Base-by-base conservation (phyloP, 2,113 vertebrate genomes). In the Chlamydotis undulata region DNA sequence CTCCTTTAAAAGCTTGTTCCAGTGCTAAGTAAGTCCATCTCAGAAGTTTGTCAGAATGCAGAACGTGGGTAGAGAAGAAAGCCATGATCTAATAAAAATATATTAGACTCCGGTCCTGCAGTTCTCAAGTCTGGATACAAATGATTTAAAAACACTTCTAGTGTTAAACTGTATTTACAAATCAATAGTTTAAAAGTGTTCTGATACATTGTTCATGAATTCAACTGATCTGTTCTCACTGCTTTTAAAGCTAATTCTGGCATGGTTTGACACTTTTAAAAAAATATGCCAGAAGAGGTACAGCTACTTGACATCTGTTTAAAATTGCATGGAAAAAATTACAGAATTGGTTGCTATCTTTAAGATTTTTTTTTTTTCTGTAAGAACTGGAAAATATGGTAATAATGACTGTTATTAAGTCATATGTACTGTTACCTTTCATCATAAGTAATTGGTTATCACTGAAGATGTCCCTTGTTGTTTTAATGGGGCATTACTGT, bases 391-490 rank as follows among this genome's bases (percentile, higher is more conserved):
- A 9, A 55, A 31, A 16, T 2, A 6, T 5, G 5, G 14, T 9
- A 7, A 12, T 24, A 3, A 19, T n/a, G 29, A 7, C 35, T 67
- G 4, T 67, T 39, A 4, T 71, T 39, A 84, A 50, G 50, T 57
- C 2, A 0, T 4, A 12, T 33, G 23, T 31, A 17, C 49, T 67
- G 43, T 43, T 39, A 50, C 9, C 37, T 74, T 71, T 60, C 14
- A 4, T 49, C 0, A 0, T 28, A 9, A 18, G 9, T 56, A 49
- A 1, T 4, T 68, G 35, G 12, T 31, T 23, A 0, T 73, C 23
- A 37, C 57, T 57, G 83, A 50, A 41, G 45, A 15, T 80, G 37
- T 21, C 29, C 2, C 12, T 19, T 16, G 3, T 14, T 45, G 18
- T 50, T 65, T 41, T 29, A 49, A 9, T 16, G 65, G 45, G 47